Evolutionary conservation across 1,140 invertebrate species (phyloP), one percentile per base, ranked within the genome.

Genomic region (Elymnias hypermnestra): DNA sequence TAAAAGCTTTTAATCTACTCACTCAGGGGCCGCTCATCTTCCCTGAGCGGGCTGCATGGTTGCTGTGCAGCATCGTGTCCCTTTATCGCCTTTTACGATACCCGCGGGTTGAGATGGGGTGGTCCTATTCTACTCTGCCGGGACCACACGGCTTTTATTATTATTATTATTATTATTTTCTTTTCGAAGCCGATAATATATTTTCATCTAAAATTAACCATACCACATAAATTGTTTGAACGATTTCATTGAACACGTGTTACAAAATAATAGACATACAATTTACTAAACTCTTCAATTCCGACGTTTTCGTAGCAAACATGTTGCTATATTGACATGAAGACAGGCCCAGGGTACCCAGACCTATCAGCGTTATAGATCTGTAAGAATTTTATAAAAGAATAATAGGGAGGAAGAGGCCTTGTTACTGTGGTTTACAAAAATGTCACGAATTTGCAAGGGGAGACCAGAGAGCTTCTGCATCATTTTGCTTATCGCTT

Each of bases 391-490:
- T 36, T 36, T 19, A 10, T 36, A 21, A 36, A 21, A 36, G 33
- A 36, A 36, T 19, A 36, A 36, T 36, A 12, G 33, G 33, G 33
- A 19, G 17, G 33, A 36, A 36, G 33, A 21, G 33, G 17, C 19
- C 33, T 3, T 13, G 8, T 15, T 36, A 13, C 8, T n/a, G n/a
- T 36, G 33, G 33, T 36, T 19, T 10, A 19, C 17, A 19, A 14
- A 21, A 36, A 19, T 21, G 33, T 15, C 33, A 36, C 33, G 33
- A 9, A 33, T 35, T 33, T 43, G 8, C 18, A 28, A 31, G 21
- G 41, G 42, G 31, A 36, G 42, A 14, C 3, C 3, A 21, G 25
- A 44, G 35, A 25, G 42, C 31, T 23, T 36, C 31, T 36, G 42
- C 42, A 44, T 25, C 33, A 6, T 44, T 44, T 26, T 3, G 10